Evolutionary conservation across 2,113 vertebrate genomes (phyloP).

Genomic region (Mesoclemmys tuberculata): DNA sequence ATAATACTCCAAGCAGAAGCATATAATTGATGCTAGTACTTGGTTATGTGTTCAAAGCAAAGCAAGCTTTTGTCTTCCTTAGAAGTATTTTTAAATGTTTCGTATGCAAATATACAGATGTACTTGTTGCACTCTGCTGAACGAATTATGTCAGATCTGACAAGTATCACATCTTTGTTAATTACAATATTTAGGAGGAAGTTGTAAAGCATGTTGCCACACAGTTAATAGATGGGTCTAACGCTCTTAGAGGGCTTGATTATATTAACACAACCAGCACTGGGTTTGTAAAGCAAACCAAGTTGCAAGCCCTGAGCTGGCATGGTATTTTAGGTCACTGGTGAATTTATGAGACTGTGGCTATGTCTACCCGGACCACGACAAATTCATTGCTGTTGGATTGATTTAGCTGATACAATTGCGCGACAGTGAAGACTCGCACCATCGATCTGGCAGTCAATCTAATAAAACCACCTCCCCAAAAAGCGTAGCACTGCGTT

Average conservation of each 20-base stretch:
- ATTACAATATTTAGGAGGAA: constrained; percentile 55
- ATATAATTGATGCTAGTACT: constrained; percentile 72
- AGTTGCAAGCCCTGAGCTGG: neutral
- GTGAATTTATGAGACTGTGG: neutral
- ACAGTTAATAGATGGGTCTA: constrained; percentile 15
- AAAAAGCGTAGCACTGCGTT: too few species aligned
- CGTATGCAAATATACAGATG: constrained; percentile 77
- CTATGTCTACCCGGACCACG: too few species aligned
- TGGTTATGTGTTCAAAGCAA: constrained; percentile 59
- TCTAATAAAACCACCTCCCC: too few species aligned
- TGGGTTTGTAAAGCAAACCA: neutral
- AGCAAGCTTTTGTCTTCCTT: constrained; percentile 71
- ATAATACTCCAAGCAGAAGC: constrained; percentile 67
- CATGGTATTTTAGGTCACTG: neutral
- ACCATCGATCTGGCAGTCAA: too few species aligned
- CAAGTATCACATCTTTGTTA: constrained; percentile 33
- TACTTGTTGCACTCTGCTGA: constrained; percentile 65
- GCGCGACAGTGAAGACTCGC: too few species aligned
- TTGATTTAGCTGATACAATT: too few species aligned
- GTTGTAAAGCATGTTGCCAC: constrained; percentile 38
- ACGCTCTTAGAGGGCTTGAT: neutral
- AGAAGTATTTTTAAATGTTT: constrained; percentile 73
- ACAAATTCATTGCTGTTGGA: too few species aligned
- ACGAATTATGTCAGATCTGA: constrained; percentile 57
- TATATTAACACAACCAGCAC: neutral